Evolutionary conservation across 2,113 vertebrate species (phyloP), one percentile per base, ranked within the genome.

Genomic region (Prochilodus magdalenae): DNA sequence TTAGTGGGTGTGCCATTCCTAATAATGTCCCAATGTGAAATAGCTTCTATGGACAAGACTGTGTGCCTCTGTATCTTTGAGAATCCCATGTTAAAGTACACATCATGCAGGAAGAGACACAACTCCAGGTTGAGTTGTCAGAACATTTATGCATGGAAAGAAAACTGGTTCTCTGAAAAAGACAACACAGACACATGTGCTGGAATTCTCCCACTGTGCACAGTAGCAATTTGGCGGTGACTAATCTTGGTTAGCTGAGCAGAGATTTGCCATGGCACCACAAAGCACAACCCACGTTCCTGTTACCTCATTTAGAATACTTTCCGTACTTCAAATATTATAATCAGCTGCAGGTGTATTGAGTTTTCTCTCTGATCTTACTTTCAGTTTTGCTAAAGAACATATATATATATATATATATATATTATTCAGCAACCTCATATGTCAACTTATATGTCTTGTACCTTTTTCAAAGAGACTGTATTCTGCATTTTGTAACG

Each of bases 131-230:
- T 67, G 65, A 40, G 65, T 33, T 60, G 57, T 60, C 29, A 33
- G 16, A 20, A 40, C 15, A 1, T 67, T 3, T 70, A 70, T 70
- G 1, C 40, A 70, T 70, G 24, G 24, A 20, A 44, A n/a, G n/a
- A 40, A 44, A 29, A 70, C n/a, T 12, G n/a, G 33, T 24, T 70
- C 22, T 44, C 33, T 70, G 40, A 44, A 24, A 44, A 70, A 22
- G 33, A 70, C 66, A 70, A 27, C 11, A 44, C 66, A 24, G 40
- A 70, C 18, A 44, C 22, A 24, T 70, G 12, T 67, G 33, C 36
- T 44, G 66, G 13, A 70, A 44, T 44, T 20, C 33, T 44, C 66
- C 66, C 66, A 70, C 66, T 70, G 66, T 70, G 66, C 66, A 70
- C 66, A 44, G 66, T 18, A 44, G 66, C 20, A 70, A 44, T 70